Evolutionary conservation across 2,797 vertebrate genomes (phyloP).

Genomic region (Orestias chungarensis): DNA sequence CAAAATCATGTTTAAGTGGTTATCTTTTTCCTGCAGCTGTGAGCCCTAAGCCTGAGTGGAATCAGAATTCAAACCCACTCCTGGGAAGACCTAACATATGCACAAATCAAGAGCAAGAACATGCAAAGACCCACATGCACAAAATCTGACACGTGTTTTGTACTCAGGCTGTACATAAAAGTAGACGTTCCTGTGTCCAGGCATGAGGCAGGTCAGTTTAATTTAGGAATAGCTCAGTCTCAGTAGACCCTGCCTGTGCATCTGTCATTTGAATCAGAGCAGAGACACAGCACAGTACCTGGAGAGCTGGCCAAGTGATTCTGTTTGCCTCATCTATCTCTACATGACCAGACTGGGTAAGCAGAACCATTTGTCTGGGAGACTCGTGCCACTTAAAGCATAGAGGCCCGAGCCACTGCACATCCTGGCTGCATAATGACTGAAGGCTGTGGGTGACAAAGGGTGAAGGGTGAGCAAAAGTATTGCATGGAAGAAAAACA

Average conservation of each 20-base stretch:
- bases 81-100: constrained; percentile 54
- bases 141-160: constrained; percentile 13
- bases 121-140: constrained; percentile 3
- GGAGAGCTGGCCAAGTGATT: constrained; percentile 57
- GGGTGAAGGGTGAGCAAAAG: constrained; percentile 17
- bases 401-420: constrained; percentile 32
- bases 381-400: constrained; percentile 41
- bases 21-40: constrained; percentile 56
- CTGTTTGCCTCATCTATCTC: constrained; percentile 67
- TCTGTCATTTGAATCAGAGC: constrained; percentile 67
- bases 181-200: constrained; percentile 17
- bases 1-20: constrained; percentile 31
- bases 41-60: constrained; percentile 52
- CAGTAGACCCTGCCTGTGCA: constrained; percentile 52
- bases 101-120: constrained; percentile 18
- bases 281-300: constrained; percentile 47
- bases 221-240: constrained; percentile 51
- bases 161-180: constrained; percentile 19
- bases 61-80: constrained; percentile 56
- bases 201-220: constrained; percentile 45
- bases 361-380: constrained; percentile 54
- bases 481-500: constrained; percentile 11
- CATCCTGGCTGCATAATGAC: constrained; percentile 45
- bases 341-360: constrained; percentile 59
- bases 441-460: constrained; percentile 32